Evolutionary conservation across 2,888 invertebrate genomes (phyloP).

Genomic region (Ichneumon xanthorius): DNA sequence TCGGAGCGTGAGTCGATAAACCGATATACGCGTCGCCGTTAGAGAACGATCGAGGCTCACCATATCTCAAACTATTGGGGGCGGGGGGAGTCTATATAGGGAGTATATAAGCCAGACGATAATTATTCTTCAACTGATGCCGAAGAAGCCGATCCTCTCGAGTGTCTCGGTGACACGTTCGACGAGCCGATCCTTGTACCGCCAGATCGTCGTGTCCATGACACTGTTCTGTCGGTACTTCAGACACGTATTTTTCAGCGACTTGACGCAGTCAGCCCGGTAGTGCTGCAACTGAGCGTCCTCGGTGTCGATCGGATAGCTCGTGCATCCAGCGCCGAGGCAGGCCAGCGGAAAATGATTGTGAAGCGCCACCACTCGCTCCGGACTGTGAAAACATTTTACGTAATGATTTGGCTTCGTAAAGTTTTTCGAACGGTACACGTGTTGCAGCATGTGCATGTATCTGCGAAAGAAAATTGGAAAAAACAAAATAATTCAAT

Average conservation of each 20-base stretch:
- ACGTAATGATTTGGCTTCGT: slow-evolving; percentile 97
- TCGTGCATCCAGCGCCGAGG: slow-evolving; percentile 92
- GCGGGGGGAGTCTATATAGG: slow-evolving; percentile 4
- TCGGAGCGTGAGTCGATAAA: slow-evolving; percentile 31
- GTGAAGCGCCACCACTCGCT: slow-evolving; percentile 94
- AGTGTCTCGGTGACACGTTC: slow-evolving; percentile 90
- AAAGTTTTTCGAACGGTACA: slow-evolving; percentile 95
- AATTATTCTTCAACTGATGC: slow-evolving; percentile 80
- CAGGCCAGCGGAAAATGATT: slow-evolving; percentile 97
- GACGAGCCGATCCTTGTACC: slow-evolving; percentile 92
- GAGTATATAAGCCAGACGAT: not conserved
- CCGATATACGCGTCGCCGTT: slow-evolving; percentile 50
- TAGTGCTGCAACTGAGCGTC: slow-evolving; percentile 97
- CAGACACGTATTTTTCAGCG: slow-evolving; percentile 93
- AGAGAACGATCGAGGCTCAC: slow-evolving; percentile 83
- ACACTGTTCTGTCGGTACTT: slow-evolving; percentile 93
- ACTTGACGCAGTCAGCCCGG: slow-evolving; percentile 95
- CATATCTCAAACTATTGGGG: slow-evolving; percentile 70
- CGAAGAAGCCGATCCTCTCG: slow-evolving; percentile 90
- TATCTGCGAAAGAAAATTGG: slow-evolving; percentile 84
- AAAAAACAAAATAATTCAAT: slow-evolving; percentile 23
- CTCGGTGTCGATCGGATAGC: slow-evolving; percentile 92
- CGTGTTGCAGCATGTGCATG: slow-evolving; percentile 97
- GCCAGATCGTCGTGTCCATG: slow-evolving; percentile 95
- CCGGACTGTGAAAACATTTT: slow-evolving; percentile 97